Base-by-base conservation (phyloP, 1,140 invertebrate species). In the Monochamus saltuarius region DNA sequence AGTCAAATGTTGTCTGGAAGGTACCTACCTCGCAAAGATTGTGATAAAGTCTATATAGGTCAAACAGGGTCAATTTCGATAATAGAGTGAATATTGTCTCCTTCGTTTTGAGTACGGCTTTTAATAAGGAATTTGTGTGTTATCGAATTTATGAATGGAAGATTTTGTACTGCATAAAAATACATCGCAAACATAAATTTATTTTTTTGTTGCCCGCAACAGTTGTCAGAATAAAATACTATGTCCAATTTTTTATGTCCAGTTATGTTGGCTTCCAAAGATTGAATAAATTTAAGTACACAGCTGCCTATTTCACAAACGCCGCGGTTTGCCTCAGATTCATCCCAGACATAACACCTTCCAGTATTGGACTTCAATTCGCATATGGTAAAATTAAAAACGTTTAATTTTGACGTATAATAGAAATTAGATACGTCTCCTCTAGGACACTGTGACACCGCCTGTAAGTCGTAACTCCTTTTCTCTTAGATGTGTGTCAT, bases 121-220 rank as follows among this genome's bases (percentile, higher is more conserved):
- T 9, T 16, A 16, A 43, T 45, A 0, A 55, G 53, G 1, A 55
- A 55, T 45, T 55, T 55, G 38, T 55, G 38, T 29, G 53, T 55
- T 43, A 40, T 40, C 46, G 11, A 71, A 62, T 36, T 53, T 45
- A 67, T 45, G 35, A 6, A 75, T 66, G 7, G 72, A 72, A 56
- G n/a, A n/a, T n/a, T n/a, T n/a, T n/a, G n/a, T n/a, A n/a, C n/a
- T n/a, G n/a, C n/a, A n/a, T 71, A 73, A 3, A 70, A 10, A 53
- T 75, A 78, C 46, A 75, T 50, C 7, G 65, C 50, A 51, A 70
- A 56, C 8, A 78, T 64, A 47, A 54, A 75, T 59, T 73, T 72
- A 62, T 78, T 78, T 57, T 74, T 70, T 60, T 77, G 72, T 53
- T 78, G 76, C 0, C 73, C 75, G 34, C 71, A 64, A 56, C 75